Base-by-base conservation (phyloP, 2,113 vertebrate genomes). In the Ceratotherium simum region DNA sequence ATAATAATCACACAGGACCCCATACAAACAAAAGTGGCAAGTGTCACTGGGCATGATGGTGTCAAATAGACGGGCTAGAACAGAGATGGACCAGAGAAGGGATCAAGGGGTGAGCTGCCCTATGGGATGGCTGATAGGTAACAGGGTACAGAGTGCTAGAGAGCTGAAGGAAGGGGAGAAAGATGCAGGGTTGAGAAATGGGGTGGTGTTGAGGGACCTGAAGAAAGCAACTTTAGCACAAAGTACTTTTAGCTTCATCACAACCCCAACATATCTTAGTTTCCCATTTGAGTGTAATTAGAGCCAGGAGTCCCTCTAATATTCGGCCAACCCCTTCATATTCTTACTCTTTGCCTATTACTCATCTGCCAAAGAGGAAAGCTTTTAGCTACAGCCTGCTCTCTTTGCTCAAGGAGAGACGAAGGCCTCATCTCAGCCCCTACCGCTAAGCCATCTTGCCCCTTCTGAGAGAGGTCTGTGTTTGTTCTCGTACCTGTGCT, bases 401-500 rank as follows among this genome's bases (percentile, higher is more conserved):
- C 21, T 82, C 72, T 17, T 16, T 23, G 2, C 64, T 75, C 11
- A 31, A 72, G 76, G 33, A 51, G 48, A 23, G 25, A 46, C 6
- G 14, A 81, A 31, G 60, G 65, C 88, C 60, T 62, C 18, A 8
- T n/a, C 14, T 39, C 29, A 51, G 58, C 17, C 56, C 16, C 91
- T 48, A 6, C 2, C 0, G 8, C 90, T 36, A 48, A 51, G 58
- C 39, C 78, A 20, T 17, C 18, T 81, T 1, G 4, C 12, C 25
- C 25, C 86, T 46, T 14, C 0, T 13, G 39, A 76, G 23, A 42
- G 89, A 69, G 69, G 13, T n/a, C 31, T 7, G 0, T n/a, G 56
- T 25, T 51, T 54, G 76, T 3, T 39, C 64, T 70, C 1, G 0
- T 99, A 99, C 99, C 99, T 96, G 99, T 97, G 97, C 98, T 99